Base-by-base conservation (phyloP, 1,140 invertebrate genomes). In the Drosophila sechellia region DNA sequence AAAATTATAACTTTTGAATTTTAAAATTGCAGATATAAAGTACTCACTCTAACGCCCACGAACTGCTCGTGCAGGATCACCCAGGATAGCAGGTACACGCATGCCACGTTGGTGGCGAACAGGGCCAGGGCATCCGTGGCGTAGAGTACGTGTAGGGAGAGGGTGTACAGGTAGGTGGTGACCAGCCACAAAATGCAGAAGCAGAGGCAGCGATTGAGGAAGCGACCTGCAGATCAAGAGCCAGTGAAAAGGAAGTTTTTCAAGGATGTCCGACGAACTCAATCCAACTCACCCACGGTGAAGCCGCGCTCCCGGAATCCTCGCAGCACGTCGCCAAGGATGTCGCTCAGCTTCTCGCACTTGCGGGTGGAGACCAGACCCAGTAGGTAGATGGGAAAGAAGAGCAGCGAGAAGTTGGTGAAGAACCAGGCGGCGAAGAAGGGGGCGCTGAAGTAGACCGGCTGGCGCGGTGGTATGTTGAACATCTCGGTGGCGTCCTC, bases 11-110 rank as follows among this genome's bases (percentile, higher is more conserved):
- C 15, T 15, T 40, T 5, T 40, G 5, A 15, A 42, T 12, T 34
- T 34, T 1, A 8, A 10, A 34, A 4, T 4, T 39, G 3, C 11
- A 13, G 37, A 39, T 0, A 13, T 0, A 13, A 13, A 20, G 11
- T 12, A 45, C 42, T 45, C 4, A 99, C 98, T 93, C 98, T 94
- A 13, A 98, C 96, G 48, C 98, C 98, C 58, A 99, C 97, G 93
- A 99, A 99, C 92, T 99, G 97, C 90, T 99, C 97, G 90, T 99
- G 98, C 42, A 99, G 93, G 79, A 99, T 97, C 52, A 98, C 98
- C 98, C 98, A 99, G 1, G 97, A 98, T 3, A 99, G 93, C 8
- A 99, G 93, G 92, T 99, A 99, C 58, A 98, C 96, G 90, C 97
- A 98, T 8, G 96, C 96, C 4, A 98, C 97, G 77, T 98, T 98